These are phyloP conservation scores for Sicus ferrugineus DNA, from an alignment of 2,888 invertebrate genomes.

Conservation along the genomic window DNA sequence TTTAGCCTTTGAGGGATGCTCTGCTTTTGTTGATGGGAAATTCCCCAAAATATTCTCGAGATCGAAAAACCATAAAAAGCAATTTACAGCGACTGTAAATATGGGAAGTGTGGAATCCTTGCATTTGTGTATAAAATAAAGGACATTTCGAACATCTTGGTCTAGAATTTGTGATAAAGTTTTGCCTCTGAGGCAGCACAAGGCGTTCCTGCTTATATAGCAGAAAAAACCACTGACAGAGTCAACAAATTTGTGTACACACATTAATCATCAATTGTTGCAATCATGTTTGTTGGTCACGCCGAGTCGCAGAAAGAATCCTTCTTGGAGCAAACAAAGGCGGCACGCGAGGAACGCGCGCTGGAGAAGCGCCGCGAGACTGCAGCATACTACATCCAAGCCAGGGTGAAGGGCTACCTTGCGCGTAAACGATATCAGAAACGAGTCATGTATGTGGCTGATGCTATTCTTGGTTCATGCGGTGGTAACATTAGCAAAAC, in stretches of 20 bases:
- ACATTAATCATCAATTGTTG: constrained; percentile 23
- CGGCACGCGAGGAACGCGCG: constrained; percentile 88
- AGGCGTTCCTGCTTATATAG: neutral
- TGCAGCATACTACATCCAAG: constrained; percentile 79
- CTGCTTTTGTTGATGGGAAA: too few relatives aligned
- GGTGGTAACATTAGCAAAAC: neutral
- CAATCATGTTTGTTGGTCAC: constrained; percentile 72
- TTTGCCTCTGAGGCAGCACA: neutral
- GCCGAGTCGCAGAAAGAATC: constrained; percentile 71
- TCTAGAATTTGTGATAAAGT: too few relatives aligned
- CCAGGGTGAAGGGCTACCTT: constrained; percentile 79
- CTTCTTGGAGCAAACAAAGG: constrained; percentile 90
- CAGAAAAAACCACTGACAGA: neutral
- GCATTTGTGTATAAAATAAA: too few relatives aligned
- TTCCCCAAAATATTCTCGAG: too few relatives aligned
- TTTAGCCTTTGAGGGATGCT: too few relatives aligned
- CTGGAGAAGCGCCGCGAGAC: constrained; percentile 81
- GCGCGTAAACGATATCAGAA: constrained; percentile 71
- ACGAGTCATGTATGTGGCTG: constrained; percentile 74
- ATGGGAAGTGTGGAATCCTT: too few relatives aligned
- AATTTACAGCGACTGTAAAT: too few relatives aligned
- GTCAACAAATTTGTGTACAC: neutral
- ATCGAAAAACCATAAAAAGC: too few relatives aligned
- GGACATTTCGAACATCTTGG: too few relatives aligned
- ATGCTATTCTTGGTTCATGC: neutral